Evolutionary conservation across 2,888 invertebrate genomes (phyloP), one percentile per base, ranked within the genome.

Genomic region (Temnothorax unifasciatus): DNA sequence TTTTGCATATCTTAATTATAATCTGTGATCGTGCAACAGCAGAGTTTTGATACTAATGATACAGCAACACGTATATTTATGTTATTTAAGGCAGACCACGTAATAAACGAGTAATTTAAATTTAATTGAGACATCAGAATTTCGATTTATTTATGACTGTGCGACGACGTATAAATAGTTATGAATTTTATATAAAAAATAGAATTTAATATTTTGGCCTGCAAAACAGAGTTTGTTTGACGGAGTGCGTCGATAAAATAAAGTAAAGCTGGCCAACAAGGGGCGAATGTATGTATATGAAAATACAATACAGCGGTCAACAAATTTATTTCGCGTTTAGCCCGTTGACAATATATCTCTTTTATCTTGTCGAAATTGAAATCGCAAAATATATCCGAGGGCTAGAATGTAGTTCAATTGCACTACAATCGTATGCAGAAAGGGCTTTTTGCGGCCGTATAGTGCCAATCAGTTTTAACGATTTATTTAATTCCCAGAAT

Each of bases 341-440:
- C 21, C 79, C 29, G 71, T 73, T 59, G 71, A 79, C 79, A 79
- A 79, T 79, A 79, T 79, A 25, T 71, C 47, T 81, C 73, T 81
- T 81, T 81, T 81, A 81, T 73, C 79, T 59, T 21, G 79, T 13
- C 59, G 79, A 81, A 73, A 81, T 81, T 81, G 79, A 81, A 81
- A 59, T 81, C 38, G 34, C 38, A 81, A 81, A 81, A 81, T 73
- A 81, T 73, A 81, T 59, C 21, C 29, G 77, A 54, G 29, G 6
- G 41, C 41, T 44, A 54, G 29, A 54, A 44, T 69, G 29, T 34
- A 38, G 64, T 73, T 18, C 18, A 38, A 73, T 73, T n/a, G 64
- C 47, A 34, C 47, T 41, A 66, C 47, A 76, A 76, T 76, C 29
- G 21, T 18, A 21, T 29, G 29, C 41, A 54, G 29, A 77, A 77